Evolutionary conservation across 2,113 vertebrate species (phyloP).

Genomic region (Pteruthius melanotis): DNA sequence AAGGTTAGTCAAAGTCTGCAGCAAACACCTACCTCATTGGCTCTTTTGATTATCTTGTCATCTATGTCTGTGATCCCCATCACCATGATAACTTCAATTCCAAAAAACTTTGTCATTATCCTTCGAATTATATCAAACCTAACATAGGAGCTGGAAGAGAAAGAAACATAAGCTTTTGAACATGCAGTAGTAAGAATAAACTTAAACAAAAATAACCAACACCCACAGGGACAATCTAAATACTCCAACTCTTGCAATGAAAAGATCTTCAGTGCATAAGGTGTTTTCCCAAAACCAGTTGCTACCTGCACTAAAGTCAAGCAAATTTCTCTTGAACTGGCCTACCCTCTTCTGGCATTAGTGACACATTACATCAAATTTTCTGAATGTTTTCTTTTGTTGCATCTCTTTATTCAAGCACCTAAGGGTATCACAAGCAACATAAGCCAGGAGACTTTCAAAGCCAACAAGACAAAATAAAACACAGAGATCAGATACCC

Average conservation of each 20-base stretch:
- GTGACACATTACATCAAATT: constrained; percentile 61
- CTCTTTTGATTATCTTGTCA: constrained; percentile 91
- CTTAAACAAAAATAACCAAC: neutral
- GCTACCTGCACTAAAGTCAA: neutral
- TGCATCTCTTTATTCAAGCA: neutral
- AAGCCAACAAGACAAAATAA: neutral
- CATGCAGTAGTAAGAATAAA: neutral
- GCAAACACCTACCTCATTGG: constrained; percentile 77
- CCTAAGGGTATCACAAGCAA: neutral
- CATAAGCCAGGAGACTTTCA: neutral
- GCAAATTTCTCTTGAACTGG: constrained; percentile 52
- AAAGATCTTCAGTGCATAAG: neutral
- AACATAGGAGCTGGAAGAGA: constrained; percentile 87
- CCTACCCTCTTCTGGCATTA: constrained; percentile 69
- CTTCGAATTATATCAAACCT: constrained; percentile 92
- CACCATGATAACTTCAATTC: constrained; percentile 84
- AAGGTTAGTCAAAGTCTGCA: neutral
- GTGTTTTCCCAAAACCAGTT: neutral
- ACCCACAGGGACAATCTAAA: neutral
- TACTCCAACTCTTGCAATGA: neutral
- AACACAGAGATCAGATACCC: neutral
- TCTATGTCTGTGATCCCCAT: constrained; percentile 97
- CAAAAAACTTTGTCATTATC: constrained; percentile 83
- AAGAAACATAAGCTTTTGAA: neutral
- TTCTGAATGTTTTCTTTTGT: neutral